Percentiles rank a stretch among this genome's conserved stretches.
Conservation (phyloP, 64 coral and sea anemone species). For the Dendronephthya gigantea region DNA sequence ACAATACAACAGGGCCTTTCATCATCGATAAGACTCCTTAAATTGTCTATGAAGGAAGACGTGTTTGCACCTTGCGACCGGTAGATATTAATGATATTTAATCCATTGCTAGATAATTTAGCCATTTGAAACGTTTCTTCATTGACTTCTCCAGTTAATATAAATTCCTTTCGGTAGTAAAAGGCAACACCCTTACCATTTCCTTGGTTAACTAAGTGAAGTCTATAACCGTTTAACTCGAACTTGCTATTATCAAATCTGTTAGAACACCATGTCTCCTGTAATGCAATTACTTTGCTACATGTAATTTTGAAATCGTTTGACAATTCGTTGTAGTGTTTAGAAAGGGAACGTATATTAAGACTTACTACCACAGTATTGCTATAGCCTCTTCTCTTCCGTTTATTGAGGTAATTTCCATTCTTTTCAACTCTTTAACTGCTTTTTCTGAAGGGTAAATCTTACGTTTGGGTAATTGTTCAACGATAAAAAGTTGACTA, state of each 20-base stretch:
- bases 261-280: background rate
- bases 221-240: background rate
- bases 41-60: background rate
- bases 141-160: background rate
- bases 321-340: background rate
- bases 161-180: background rate
- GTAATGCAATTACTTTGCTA: background rate
- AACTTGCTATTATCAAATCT: background rate
- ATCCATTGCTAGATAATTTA: too few relatives aligned
- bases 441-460: conserved; percentile 2
- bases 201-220: background rate
- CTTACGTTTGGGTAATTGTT: background rate
- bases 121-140: background rate
- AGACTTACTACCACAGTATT: background rate
- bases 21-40: background rate
- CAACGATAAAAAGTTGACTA: background rate
- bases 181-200: background rate
- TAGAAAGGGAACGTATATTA: background rate
- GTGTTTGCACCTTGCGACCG: too few relatives aligned
- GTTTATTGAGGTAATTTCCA: background rate
- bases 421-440: background rate
- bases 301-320: background rate
- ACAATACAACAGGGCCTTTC: background rate
- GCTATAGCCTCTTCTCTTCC: background rate
- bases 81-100: too few relatives aligned